Percentiles rank a stretch among this genome's conserved stretches.
Conservation (phyloP, 2,113 vertebrate species). For the Oxygymnocypris stewartii region DNA sequence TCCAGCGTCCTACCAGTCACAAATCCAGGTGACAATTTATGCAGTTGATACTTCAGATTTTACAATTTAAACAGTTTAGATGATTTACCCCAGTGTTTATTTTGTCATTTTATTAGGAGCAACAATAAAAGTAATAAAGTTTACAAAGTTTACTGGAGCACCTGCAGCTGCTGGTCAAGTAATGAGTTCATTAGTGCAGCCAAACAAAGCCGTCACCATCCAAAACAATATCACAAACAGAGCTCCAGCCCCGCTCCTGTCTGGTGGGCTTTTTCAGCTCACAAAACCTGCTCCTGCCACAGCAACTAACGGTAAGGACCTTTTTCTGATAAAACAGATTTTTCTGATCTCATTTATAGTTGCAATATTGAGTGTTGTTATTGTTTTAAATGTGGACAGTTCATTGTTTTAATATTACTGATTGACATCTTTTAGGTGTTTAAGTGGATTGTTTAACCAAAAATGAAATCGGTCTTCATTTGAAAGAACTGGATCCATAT, state of each 20-base stretch:
- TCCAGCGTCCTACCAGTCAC: slow-evolving; percentile 13
- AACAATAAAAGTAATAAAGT: slow-evolving; percentile 20
- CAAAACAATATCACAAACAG: neutral
- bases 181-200: neutral
- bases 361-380: neutral
- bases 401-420: neutral
- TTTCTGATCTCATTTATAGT: neutral
- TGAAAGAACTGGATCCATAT: neutral
- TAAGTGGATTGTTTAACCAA: neutral
- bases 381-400: neutral
- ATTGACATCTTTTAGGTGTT: neutral
- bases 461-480: neutral
- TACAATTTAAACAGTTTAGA: neutral
- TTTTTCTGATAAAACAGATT: neutral
- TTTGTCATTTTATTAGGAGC: slow-evolving; percentile 9
- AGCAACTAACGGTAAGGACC: slow-evolving; percentile 35
- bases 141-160: neutral
- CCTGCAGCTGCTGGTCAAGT: neutral
- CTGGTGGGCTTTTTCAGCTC: neutral
- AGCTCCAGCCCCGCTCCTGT: neutral
- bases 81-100: neutral
- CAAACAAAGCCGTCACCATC: neutral
- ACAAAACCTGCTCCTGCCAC: neutral
- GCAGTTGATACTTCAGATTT: neutral
- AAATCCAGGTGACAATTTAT: neutral